phyloP scores from a whole-genome alignment of 2,113 vertebrate genomes.

The Promerops cafer region DNA sequence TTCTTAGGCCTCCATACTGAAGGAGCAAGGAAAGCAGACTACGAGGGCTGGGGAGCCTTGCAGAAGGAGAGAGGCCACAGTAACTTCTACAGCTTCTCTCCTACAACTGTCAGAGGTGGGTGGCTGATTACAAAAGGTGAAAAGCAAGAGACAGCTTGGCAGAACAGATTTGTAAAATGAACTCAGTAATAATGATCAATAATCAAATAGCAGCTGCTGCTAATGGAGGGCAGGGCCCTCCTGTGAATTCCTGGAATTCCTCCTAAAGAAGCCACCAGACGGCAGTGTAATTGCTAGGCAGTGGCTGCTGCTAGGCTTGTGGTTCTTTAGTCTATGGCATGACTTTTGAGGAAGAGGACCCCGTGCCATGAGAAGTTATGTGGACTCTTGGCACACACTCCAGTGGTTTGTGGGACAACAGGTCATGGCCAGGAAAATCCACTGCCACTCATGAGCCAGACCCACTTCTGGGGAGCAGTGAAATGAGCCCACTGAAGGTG shows the following conservation, averaged over 20 bases:
- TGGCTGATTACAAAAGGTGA: not conserved
- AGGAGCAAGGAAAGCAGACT: not conserved
- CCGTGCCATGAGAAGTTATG: not conserved
- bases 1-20: not conserved
- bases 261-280: not conserved
- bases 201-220: not conserved
- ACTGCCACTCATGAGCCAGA: slow-evolving; percentile 43
- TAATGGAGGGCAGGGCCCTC: not conserved
- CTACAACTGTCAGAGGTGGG: not conserved
- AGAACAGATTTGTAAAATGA: not conserved
- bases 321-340: not conserved
- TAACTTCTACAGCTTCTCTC: not conserved
- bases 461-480: slow-evolving; percentile 71
- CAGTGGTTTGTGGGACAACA: slow-evolving; percentile 67
- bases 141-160: not conserved
- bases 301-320: not conserved
- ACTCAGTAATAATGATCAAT: not conserved
- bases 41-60: not conserved
- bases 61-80: not conserved
- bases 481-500: slow-evolving; percentile 75
- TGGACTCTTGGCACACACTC: not conserved
- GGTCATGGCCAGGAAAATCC: slow-evolving; percentile 75
- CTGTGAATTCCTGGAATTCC: not conserved
- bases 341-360: not conserved
- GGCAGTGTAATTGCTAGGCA: not conserved